Evolutionary conservation across 2,797 vertebrate genomes (phyloP), one percentile per base, ranked within the genome.

Genomic region (Dermochelys coriacea): DNA sequence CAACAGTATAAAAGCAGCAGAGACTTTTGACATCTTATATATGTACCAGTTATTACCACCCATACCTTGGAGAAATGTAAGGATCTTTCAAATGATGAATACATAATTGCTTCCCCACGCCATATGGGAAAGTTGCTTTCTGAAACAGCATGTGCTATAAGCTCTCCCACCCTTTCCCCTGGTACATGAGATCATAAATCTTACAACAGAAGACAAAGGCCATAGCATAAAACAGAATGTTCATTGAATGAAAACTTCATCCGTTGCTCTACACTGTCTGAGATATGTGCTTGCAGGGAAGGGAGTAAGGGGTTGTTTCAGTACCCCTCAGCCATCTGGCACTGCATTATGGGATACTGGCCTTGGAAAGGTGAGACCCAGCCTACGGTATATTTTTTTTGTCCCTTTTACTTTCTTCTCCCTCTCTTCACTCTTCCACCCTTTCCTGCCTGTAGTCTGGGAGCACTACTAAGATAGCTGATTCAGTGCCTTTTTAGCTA

Each of bases 111-210:
- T 96, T 97, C 80, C 93, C 95, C 71, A 57, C 21, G 5, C 5
- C 41, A 80, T 80, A 82, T 83, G 93, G 91, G 87, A 85, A 89
- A 78, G 19, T 87, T 92, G 83, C 57, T 74, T 87, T 85, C 49
- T 88, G 29, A 51, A 88, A 45, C 78, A 79, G 31, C 83, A 25
- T 85, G 82, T 85, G 2, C 61, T 80, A 4, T 61, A 86, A 84
- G 78, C 81, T 94, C 92, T 96, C 85, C 77, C 94, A 80, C 97
- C 94, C 97, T 96, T 88, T 97, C 90, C 85, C 95, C 84, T 86
- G 87, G 89, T 87, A 31, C 51, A 87, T 94, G 97, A 95, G 87
- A 91, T 96, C 97, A 95, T 85, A 79, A 86, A 45, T 54, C 88
- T 94, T 95, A 83, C 84, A 93, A 90, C 6, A 64, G 85, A 90